Percentiles rank a stretch among this genome's conserved stretches.
Evolutionary conservation across 2,888 invertebrate genomes (phyloP).

Genomic region (Andrena trimmerana): DNA sequence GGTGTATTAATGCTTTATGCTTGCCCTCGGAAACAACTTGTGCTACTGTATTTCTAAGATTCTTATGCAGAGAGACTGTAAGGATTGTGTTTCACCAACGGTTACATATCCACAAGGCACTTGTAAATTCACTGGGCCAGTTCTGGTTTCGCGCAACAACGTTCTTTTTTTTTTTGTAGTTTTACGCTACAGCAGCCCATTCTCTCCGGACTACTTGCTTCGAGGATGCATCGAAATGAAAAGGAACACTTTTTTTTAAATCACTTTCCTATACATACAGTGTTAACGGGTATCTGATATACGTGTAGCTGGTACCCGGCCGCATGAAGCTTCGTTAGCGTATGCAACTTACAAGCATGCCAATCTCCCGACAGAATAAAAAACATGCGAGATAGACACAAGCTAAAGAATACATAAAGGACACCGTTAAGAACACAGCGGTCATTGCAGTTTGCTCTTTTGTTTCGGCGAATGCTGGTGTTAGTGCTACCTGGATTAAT

Average conservation of each 20-base stretch:
- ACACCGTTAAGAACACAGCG: conserved; percentile 25
- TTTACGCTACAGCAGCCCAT: background rate
- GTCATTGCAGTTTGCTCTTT: conserved; percentile 49
- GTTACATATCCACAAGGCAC: too few relatives aligned
- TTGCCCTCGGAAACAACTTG: conserved; percentile 54
- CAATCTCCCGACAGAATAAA: conserved; percentile 47
- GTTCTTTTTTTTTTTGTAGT: background rate
- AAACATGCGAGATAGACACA: conserved; percentile 53
- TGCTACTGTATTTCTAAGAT: conserved; percentile 40
- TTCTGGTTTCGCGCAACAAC: background rate
- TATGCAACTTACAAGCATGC: conserved; percentile 60
- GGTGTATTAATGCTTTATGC: conserved; percentile 61
- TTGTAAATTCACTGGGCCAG: conserved; percentile 7
- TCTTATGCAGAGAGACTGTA: conserved; percentile 3
- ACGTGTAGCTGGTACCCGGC: conserved; percentile 33
- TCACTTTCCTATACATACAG: conserved; percentile 25
- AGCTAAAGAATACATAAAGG: conserved; percentile 37
- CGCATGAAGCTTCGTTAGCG: conserved; percentile 20
- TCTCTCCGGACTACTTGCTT: conserved; percentile 10
- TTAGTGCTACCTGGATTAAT: conserved; percentile 95
- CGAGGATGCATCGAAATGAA: conserved; percentile 15
- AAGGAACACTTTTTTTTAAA: background rate
- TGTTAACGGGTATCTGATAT: conserved; percentile 82
- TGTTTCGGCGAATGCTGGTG: conserved; percentile 65
- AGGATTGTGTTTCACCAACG: background rate